phyloP scores from a whole-genome alignment of 1,140 invertebrate genomes.

The Eulimnadia texana region DNA sequence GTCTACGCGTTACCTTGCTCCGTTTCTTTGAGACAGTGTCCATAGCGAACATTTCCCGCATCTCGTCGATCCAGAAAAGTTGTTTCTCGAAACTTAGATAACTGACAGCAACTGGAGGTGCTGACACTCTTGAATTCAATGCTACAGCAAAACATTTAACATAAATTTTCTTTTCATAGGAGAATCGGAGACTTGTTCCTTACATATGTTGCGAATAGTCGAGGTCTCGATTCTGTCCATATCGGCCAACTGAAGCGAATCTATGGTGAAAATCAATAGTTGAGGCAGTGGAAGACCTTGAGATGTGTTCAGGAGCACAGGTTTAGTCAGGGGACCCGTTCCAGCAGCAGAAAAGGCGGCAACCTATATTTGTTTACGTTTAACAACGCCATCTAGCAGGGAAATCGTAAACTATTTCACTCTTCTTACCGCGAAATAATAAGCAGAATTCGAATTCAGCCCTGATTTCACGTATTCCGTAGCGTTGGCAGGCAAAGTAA shows the following conservation, averaged over 20 bases:
- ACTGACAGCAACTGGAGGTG: constrained; percentile 25
- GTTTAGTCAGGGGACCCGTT: background rate
- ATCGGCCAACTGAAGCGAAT: background rate
- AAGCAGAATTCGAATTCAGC: constrained; percentile 44
- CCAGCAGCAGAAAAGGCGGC: background rate
- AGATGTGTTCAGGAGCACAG: background rate
- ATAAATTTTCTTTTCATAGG: too few species aligned
- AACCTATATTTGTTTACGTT: too few species aligned
- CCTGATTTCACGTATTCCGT: constrained; percentile 35
- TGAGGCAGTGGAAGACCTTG: background rate
- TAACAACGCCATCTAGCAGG: too few species aligned
- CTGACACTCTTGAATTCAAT: constrained; percentile 22
- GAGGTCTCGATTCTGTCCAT: background rate
- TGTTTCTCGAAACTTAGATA: constrained; percentile 43
- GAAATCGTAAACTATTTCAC: background rate
- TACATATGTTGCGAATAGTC: background rate
- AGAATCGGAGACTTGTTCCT: too few species aligned
- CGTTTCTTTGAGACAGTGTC: constrained; percentile 37
- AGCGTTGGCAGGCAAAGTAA: constrained; percentile 26
- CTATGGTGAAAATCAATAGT: background rate
- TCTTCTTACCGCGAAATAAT: constrained; percentile 49
- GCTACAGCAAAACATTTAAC: constrained; percentile 11
- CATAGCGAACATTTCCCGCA: constrained; percentile 54
- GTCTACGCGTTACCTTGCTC: constrained; percentile 30
- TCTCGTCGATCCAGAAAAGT: constrained; percentile 70